A percentile compares a stretch with the other conserved stretches of the same genome.
phyloP scores from a whole-genome alignment of 2,113 vertebrate genomes.

The Antigone vipio region DNA sequence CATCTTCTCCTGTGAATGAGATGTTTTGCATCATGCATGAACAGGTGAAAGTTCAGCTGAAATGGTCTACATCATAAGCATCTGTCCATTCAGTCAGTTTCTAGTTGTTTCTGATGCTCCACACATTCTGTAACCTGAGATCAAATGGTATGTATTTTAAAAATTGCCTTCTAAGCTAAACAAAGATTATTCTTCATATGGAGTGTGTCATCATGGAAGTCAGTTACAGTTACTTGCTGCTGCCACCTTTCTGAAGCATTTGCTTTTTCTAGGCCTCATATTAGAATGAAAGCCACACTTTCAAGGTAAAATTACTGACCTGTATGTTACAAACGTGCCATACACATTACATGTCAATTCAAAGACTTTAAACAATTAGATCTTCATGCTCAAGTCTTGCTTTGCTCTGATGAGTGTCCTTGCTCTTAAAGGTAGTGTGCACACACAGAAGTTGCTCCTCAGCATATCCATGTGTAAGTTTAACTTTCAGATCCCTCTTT shows the following conservation, averaged over 20 bases:
- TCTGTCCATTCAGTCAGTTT: not conserved
- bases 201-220: not conserved
- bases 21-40: not conserved
- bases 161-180: not conserved
- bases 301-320: not conserved
- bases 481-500: not conserved
- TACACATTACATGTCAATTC: not conserved
- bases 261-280: not conserved
- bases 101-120: not conserved
- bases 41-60: not conserved
- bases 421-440: not conserved
- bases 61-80: not conserved
- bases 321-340: not conserved
- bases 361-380: not conserved
- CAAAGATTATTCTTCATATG: not conserved
- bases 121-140: not conserved
- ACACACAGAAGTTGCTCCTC: not conserved
- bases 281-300: not conserved
- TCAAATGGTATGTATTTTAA: not conserved
- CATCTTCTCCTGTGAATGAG: not conserved
- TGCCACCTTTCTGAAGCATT: not conserved
- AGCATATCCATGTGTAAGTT: too few species aligned
- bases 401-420: not conserved
- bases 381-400: not conserved
- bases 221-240: not conserved